Base-by-base conservation (phyloP, 2,888 invertebrate species). In the Perizoma affinitatum region DNA sequence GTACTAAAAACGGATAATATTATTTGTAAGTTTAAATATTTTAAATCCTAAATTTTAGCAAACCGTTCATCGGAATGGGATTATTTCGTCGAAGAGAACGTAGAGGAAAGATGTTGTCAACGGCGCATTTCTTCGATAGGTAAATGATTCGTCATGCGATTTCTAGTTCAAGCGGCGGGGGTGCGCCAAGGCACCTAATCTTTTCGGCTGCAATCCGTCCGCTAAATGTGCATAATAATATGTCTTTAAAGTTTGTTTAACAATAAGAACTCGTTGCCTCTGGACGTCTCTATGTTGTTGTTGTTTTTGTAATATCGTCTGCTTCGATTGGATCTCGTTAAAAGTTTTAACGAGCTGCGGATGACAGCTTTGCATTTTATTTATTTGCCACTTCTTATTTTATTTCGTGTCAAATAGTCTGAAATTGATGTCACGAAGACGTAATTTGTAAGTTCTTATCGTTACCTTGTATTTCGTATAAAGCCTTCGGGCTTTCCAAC, bases 211-310 rank as follows among this genome's bases (percentile, higher is more conserved):
- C 42, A 53, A 35, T 52, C 2, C 6, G 22, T 56, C 55, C 53
- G 44, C 48, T 52, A 56, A 22, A 52, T 40, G 42, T 57, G 41
- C 52, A 46, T 46, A 61, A n/a, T n/a, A n/a, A n/a, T n/a, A 5
- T 9, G 7, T 50, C 50, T 57, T 46, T 51, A 80, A 74, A 84
- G 73, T 61, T 72, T 75, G 81, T 84, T 82, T 76, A 68, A n/a
- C n/a, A 42, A 42, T 81, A 81, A 83, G 82, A 83, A 83, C 7
- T 80, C 79, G 74, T 80, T 76, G 47, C 57, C 50, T 52, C 62
- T 60, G 80, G 82, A 82, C 78, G 76, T 67, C 65, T 61, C 52
- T 63, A 47, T 34, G 3, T 50, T 42, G 35, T 36, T 35, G 9
- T 45, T 64, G 54, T 67, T 66, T 49, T 42, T 62, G 59, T 53